phyloP scores from a whole-genome alignment of 2,888 invertebrate species.

The Alloplasta piceator region DNA sequence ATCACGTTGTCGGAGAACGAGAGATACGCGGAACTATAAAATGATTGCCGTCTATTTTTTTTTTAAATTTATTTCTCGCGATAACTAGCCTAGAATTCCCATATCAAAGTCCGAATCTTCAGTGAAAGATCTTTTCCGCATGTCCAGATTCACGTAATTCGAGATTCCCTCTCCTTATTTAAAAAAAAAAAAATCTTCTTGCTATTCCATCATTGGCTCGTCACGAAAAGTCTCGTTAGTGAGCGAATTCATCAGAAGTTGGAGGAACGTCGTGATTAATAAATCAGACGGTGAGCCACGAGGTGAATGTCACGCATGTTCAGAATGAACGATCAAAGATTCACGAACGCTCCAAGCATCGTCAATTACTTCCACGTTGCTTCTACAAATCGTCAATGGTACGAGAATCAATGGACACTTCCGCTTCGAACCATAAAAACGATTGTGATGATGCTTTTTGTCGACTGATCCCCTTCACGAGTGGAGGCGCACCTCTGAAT shows the following conservation, averaged over 20 bases:
- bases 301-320: conserved; percentile 59
- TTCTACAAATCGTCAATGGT: conserved; percentile 11
- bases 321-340: conserved; percentile 40
- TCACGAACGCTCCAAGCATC: conserved; percentile 48
- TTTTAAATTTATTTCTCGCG: background rate
- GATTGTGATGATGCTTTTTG: conserved; percentile 6
- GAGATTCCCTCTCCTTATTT: background rate
- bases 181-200: background rate
- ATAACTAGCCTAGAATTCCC: background rate
- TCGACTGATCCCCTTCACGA: conserved; percentile 24
- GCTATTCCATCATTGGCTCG: background rate
- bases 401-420: conserved; percentile 35
- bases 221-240: conserved; percentile 29
- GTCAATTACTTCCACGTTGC: conserved; percentile 58
- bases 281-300: conserved; percentile 44
- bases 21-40: conserved; percentile 13
- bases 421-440: conserved; percentile 30
- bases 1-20: background rate
- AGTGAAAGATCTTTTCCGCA: too few relatives aligned
- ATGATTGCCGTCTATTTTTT: background rate
- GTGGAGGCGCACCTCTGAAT: conserved; percentile 25
- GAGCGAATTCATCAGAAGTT: conserved; percentile 37
- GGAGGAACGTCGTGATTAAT: conserved; percentile 18
- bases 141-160: too few relatives aligned
- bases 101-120: background rate